Base-by-base conservation (phyloP, 2,888 invertebrate species). In the Pegoplata infirma region DNA sequence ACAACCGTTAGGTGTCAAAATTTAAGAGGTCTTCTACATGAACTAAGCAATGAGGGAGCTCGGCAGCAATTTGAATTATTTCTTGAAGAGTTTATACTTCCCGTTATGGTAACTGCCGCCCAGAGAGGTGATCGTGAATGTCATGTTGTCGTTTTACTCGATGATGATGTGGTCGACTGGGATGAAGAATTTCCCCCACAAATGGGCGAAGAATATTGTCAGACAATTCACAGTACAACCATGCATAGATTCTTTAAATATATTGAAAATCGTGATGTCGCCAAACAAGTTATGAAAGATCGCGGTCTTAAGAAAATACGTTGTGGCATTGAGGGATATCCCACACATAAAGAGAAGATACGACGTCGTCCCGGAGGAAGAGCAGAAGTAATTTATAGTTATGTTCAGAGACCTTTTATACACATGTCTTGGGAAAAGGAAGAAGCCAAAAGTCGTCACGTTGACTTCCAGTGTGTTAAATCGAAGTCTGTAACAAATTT, bases 211-310 rank as follows among this genome's bases (percentile, higher is more conserved):
- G 98, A 99, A 90, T 98, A 99, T 90, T 96, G 97, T 55, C 98
- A 98, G 91, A 98, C 98, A 74, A 96, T 99, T 56, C 94, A 97
- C 86, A 97, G 97, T 85, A 98, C 98, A 4, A 95, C 96, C 47
- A 94, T 99, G 92, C 98, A 98, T 89, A 92, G 98, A 82, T 99
- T 99, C 91, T 99, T 99, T 91, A 99, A 99, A 89, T 99, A 99
- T 90, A 98, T 99, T 25, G 99, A 99, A 90, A 99, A 99, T 88
- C 92, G 99, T 63, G 99, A 99, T 88, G 99, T 99, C 5, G 99
- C 99, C 6, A 99, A 99, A 86, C 97, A 97, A 89, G 99, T 99
- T 23, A 94, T 99, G 92, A 99, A 99, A 87, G 99, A 99, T 88
- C 92, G 99, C 51, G 99, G 99, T 0, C 91, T 99, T 69, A 99